Evolutionary conservation across 2,797 vertebrate species (phyloP), one percentile per base, ranked within the genome.

Genomic region (Eutrigla gurnardus): DNA sequence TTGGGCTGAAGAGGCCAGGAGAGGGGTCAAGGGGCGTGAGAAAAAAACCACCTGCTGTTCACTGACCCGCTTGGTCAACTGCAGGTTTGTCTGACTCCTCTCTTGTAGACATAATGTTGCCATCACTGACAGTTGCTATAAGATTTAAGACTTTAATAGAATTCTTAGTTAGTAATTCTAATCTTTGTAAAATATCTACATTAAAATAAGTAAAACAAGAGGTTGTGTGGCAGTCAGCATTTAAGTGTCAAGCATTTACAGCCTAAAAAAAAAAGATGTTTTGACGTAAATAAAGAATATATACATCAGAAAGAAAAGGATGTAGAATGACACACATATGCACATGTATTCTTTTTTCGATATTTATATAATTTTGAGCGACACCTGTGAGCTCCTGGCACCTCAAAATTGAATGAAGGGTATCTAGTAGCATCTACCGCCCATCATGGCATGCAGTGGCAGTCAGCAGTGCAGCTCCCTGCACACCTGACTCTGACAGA

Each of bases 21-120:
- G 46, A 82, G 25, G 36, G 90, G 90, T 90, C 86, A 91, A 83
- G 55, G 82, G 83, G 86, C 88, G 65, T 91, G 91, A 87, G 92
- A 92, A 93, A 91, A 89, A 90, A 74, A 78, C 85, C 90, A 88
- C 89, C 88, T 91, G 88, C 87, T 88, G 83, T 75, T 87, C 61
- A 73, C 49, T 80, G 78, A 87, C 85, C 80, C 35, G 17, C 76
- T 88, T 84, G 80, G 79, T 89, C 84, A 82, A 84, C 57, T 70
- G 61, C 69, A 72, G 18, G 58, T 43, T 32, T 25, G 58, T 43
- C 58, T 61, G 58, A 14, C 40, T 53, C 25, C 50, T 61, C 58
- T 14, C 25, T 42, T 25, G 25, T 25, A 25, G 25, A 25, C 25
- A 25, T 25, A 25, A 25, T 25, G 25, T 25, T 25, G 25, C 25